Percentiles rank a stretch among this genome's conserved stretches.
Conservation (phyloP, 2,113 vertebrate genomes). For the Pelecanus crispus region DNA sequence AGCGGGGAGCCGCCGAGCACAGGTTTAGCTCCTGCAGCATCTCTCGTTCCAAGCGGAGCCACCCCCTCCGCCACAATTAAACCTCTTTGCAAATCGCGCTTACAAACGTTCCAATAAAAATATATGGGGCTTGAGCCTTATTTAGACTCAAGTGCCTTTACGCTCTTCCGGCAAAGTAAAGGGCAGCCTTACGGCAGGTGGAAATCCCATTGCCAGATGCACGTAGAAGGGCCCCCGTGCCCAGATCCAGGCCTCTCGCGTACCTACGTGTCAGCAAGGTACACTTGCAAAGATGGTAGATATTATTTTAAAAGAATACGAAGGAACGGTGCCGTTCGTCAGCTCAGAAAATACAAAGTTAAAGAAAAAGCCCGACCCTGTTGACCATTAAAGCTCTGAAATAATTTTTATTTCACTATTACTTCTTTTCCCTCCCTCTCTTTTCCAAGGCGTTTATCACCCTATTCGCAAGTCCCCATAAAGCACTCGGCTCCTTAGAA, state of each 20-base stretch:
- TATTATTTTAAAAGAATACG: background rate
- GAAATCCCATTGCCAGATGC: background rate
- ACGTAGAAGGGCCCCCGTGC: background rate
- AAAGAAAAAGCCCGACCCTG: background rate
- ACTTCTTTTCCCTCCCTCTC: fast-evolving
- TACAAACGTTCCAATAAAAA: background rate
- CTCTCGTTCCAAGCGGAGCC: background rate
- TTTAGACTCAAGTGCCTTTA: background rate
- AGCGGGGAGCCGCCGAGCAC: background rate
- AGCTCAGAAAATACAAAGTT: background rate
- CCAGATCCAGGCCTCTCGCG: background rate
- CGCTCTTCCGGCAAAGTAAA: background rate
- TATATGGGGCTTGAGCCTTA: background rate
- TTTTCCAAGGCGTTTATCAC: background rate
- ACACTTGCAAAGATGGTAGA: background rate
- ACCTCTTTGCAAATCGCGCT: background rate
- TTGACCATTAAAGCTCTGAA: background rate
- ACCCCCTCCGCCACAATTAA: background rate
- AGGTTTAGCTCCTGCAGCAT: background rate
- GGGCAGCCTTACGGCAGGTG: background rate
- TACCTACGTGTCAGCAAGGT: fast-evolving
- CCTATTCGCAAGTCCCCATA: background rate
- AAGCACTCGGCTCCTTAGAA: background rate
- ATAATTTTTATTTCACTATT: background rate
- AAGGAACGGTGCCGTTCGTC: background rate